phyloP scores from a whole-genome alignment of 2,888 invertebrate species.

The Pyralis farinalis region DNA sequence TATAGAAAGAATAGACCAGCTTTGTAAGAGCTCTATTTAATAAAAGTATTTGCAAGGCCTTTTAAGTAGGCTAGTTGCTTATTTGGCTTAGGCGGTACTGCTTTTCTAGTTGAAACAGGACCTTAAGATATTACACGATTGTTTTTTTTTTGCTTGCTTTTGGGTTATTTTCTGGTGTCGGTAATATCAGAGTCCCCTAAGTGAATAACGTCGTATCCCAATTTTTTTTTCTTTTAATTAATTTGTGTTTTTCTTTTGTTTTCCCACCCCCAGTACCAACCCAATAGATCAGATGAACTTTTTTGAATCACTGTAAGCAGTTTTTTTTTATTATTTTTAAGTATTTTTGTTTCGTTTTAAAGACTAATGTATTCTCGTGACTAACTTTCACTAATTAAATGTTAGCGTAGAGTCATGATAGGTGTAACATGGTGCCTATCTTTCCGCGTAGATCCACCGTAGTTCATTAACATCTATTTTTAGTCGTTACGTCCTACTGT shows the following conservation, averaged over 20 bases:
- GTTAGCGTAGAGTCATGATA: constrained; percentile 2
- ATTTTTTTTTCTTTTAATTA: constrained; percentile 46
- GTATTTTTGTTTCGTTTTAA: constrained; percentile 23
- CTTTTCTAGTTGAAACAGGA: constrained; percentile 3
- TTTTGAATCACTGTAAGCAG: constrained; percentile 79
- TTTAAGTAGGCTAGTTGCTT: constrained; percentile 3
- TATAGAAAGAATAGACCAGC: not conserved
- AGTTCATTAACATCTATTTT: constrained; percentile 13
- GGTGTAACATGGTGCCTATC: not conserved
- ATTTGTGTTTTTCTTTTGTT: constrained; percentile 47
- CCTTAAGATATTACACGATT: not conserved
- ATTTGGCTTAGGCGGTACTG: constrained; percentile 2
- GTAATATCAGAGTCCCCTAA: constrained; percentile 25
- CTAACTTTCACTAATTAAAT: constrained; percentile 29
- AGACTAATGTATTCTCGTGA: constrained; percentile 14
- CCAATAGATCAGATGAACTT: constrained; percentile 80
- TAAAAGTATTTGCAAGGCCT: constrained; percentile 3
- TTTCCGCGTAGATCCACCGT: constrained; percentile 6
- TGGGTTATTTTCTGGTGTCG: constrained; percentile 34
- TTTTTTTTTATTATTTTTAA: constrained; percentile 42
- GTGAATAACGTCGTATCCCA: constrained; percentile 32
- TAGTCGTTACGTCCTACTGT: constrained; percentile 5
- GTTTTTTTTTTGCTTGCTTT: constrained; percentile 30
- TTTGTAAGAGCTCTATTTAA: constrained; percentile 2
- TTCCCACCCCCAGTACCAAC: constrained; percentile 70